phyloP scores from a whole-genome alignment of 2,797 vertebrate genomes.

The Sebastolobus alascanus region DNA sequence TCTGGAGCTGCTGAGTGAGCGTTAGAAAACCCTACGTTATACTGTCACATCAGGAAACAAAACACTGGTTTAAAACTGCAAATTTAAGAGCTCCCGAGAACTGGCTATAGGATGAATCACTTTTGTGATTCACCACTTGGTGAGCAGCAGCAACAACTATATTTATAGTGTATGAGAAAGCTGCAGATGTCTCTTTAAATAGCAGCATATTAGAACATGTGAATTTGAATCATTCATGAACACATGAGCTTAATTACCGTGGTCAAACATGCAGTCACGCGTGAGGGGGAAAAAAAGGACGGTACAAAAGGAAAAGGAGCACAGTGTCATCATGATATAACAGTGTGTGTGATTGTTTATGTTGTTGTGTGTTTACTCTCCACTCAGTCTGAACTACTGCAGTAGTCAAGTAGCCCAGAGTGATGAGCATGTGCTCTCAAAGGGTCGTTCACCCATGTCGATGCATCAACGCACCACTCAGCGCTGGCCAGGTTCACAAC shows the following conservation, averaged over 20 bases:
- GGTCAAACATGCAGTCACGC: slow-evolving; percentile 38
- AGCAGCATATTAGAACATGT: slow-evolving; percentile 41
- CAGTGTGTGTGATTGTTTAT: slow-evolving; percentile 25
- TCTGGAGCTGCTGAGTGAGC: not conserved
- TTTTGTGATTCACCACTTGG: slow-evolving; percentile 58
- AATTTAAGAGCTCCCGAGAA: slow-evolving; percentile 40
- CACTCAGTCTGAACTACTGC: slow-evolving; percentile 16
- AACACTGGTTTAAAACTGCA: slow-evolving; percentile 30
- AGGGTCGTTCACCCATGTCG: slow-evolving; percentile 29
- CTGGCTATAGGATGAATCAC: slow-evolving; percentile 57
- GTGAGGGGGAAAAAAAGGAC: not conserved
- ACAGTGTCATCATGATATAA: slow-evolving; percentile 17
- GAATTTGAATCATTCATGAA: slow-evolving; percentile 27
- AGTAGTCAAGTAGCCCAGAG: slow-evolving; percentile 22
- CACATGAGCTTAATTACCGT: slow-evolving; percentile 35
- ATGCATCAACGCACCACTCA: slow-evolving; percentile 35
- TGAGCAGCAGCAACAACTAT: slow-evolving; percentile 31
- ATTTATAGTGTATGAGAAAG: slow-evolving; percentile 54
- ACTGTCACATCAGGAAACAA: slow-evolving; percentile 13
- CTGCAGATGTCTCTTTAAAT: slow-evolving; percentile 44
- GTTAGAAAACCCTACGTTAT: slow-evolving; percentile 5
- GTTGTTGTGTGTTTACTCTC: slow-evolving; percentile 50
- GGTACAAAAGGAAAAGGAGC: slow-evolving; percentile 5
- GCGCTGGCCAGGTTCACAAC: slow-evolving; percentile 42
- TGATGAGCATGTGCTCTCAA: slow-evolving; percentile 17